Conservation (phyloP, 1,140 invertebrate species). For the Zeugodacus cucurbitae region DNA sequence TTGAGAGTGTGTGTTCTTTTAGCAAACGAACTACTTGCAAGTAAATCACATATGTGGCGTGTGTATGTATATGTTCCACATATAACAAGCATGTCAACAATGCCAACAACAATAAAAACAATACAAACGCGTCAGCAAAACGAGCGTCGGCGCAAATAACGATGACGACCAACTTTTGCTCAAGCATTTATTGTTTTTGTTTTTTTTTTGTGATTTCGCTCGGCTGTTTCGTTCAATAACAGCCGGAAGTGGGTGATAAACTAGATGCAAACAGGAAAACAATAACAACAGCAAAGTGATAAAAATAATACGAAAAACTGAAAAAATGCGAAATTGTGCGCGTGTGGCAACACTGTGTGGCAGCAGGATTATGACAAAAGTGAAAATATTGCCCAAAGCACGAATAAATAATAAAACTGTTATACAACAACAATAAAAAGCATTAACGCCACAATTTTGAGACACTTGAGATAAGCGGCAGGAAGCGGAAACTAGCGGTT, state of each 20-base stretch:
- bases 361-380: slow-evolving; percentile 11
- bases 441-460: not conserved
- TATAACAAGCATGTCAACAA: slow-evolving; percentile 47
- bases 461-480: not conserved
- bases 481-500: not conserved
- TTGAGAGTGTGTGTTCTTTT: too few species aligned
- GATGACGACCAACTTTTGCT: slow-evolving; percentile 19
- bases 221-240: not conserved
- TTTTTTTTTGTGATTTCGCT: too few species aligned
- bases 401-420: not conserved
- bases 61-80: slow-evolving; percentile 11
- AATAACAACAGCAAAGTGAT: not conserved
- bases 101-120: slow-evolving; percentile 33
- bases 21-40: not conserved
- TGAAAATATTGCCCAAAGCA: not conserved
- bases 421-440: not conserved
- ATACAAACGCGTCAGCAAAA: not conserved
- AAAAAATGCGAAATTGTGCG: not conserved
- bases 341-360: not conserved
- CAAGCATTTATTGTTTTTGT: not conserved
- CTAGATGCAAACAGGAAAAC: slow-evolving; percentile 22
- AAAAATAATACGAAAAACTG: not conserved
- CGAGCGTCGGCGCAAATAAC: not conserved
- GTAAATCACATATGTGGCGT: not conserved
- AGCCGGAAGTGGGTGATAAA: not conserved